Percentiles rank a stretch among this genome's conserved stretches.
phyloP scores from a whole-genome alignment of 2,797 vertebrate genomes.

The Okamejei kenojei region DNA sequence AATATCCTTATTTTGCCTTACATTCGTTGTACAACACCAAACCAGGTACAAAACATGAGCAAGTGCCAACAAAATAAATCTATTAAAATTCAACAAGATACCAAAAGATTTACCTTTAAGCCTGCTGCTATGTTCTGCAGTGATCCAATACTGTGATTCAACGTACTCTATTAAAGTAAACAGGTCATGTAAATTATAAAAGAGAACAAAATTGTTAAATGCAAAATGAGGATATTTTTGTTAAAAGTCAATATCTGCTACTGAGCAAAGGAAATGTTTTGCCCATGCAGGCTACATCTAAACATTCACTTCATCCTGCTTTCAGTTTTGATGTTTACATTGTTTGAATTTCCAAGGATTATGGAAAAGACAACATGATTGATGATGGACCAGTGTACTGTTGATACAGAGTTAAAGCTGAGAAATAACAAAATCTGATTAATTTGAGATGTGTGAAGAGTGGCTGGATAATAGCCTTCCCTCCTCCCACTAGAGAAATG shows the following conservation, averaged over 20 bases:
- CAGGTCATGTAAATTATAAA: not conserved
- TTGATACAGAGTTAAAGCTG: not conserved
- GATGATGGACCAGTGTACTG: not conserved
- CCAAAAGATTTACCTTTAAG: conserved; percentile 60
- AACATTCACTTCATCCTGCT: not conserved
- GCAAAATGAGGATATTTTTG: no score
- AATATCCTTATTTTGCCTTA: not conserved
- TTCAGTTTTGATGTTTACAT: not conserved
- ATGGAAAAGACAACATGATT: not conserved
- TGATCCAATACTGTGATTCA: conserved; percentile 71
- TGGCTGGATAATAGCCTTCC: no score
- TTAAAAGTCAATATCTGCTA: not conserved
- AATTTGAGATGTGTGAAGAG: no score
- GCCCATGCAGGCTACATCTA: not conserved
- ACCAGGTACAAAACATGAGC: not conserved
- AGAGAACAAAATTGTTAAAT: not conserved
- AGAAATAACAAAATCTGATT: not conserved
- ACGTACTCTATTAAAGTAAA: conserved; percentile 57
- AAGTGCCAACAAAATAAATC: not conserved
- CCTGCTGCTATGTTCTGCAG: conserved; percentile 68
- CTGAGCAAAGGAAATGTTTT: not conserved
- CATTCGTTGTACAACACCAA: not conserved
- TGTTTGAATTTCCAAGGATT: not conserved
- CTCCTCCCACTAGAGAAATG: no score
- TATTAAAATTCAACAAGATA: not conserved